A percentile compares a stretch with the other conserved stretches of the same genome.
Evolutionary conservation across 1,140 invertebrate species (phyloP).

Genomic region (Diprion similis): DNA sequence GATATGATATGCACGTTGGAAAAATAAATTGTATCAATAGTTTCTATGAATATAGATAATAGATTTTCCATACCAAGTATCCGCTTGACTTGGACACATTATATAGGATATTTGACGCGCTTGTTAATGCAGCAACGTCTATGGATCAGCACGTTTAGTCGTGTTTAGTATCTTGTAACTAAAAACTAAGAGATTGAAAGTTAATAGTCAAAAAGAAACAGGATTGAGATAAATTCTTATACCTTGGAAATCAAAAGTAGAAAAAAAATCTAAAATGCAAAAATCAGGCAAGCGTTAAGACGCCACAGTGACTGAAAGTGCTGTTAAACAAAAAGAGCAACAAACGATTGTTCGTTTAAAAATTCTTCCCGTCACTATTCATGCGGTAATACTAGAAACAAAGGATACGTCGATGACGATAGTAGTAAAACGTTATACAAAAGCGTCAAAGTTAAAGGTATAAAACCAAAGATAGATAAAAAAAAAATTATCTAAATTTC

Average conservation of each 20-base stretch:
- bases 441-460: too few relatives aligned
- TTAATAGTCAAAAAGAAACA: background rate
- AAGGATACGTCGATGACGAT: too few relatives aligned
- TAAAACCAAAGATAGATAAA: too few relatives aligned
- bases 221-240: background rate
- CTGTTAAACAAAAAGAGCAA: too few relatives aligned
- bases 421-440: too few relatives aligned
- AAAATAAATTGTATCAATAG: conserved; percentile 62
- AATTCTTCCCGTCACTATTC: too few relatives aligned
- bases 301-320: too few relatives aligned
- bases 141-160: background rate
- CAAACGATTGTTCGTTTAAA: too few relatives aligned
- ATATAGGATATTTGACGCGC: background rate
- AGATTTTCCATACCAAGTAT: conserved; percentile 2
- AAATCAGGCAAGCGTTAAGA: background rate
- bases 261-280: background rate
- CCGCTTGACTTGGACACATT: background rate
- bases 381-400: too few relatives aligned
- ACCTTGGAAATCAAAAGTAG: too few relatives aligned
- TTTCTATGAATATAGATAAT: conserved; percentile 57
- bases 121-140: background rate
- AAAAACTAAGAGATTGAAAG: conserved; percentile 3
- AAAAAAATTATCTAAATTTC: too few relatives aligned
- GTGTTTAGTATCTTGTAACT: background rate
- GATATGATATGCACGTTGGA: conserved; percentile 64